phyloP scores from a whole-genome alignment of 2,113 vertebrate genomes.

The Marmota monax region DNA sequence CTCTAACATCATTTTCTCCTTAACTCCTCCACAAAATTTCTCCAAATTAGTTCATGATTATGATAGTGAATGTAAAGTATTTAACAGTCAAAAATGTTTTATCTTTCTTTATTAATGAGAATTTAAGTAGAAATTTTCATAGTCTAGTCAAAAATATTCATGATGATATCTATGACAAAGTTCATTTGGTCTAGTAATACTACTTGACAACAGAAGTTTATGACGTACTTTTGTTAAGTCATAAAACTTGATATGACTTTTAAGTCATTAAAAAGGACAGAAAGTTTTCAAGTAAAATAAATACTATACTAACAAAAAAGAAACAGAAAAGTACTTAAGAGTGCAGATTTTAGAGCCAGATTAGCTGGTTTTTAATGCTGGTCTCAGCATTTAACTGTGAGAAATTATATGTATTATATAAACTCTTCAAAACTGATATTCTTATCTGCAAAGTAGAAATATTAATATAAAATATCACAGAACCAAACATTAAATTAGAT shows the following conservation, averaged over 20 bases:
- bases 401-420: not conserved
- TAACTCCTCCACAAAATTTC: not conserved
- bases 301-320: not conserved
- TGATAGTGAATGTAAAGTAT: not conserved
- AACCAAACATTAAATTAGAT: slow-evolving; percentile 9
- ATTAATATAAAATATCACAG: not conserved
- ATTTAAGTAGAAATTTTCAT: not conserved
- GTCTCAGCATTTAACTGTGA: not conserved
- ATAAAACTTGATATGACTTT: too few species aligned
- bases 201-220: not conserved
- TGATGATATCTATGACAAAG: not conserved
- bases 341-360: not conserved
- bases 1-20: not conserved
- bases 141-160: not conserved
- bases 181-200: not conserved
- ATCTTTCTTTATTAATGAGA: not conserved
- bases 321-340: not conserved
- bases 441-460: slow-evolving; percentile 26
- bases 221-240: not conserved
- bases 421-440: not conserved
- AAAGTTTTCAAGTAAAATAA: not conserved
- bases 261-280: not conserved
- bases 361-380: not conserved
- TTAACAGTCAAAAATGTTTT: not conserved
- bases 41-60: not conserved